Conservation (phyloP, 2,113 vertebrate genomes). For the Chaenocephalus aceratus region DNA sequence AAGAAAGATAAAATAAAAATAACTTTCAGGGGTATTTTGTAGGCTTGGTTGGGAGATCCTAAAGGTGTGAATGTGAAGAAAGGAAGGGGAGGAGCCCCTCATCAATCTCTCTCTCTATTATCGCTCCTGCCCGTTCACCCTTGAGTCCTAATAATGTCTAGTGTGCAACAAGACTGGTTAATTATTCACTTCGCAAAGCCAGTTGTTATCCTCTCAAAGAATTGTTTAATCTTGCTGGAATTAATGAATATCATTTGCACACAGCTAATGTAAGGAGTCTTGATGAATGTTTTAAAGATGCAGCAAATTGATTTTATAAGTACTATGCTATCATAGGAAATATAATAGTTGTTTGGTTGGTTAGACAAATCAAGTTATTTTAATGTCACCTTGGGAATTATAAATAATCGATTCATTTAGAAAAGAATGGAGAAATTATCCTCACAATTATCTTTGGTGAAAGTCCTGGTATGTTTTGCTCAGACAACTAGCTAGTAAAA, state of each 20-base stretch:
- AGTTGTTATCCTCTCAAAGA: neutral
- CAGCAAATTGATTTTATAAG: too few relatives aligned
- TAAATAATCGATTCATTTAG: neutral
- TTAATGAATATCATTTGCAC: neutral
- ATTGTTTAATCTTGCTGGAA: neutral
- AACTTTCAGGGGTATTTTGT: constrained; percentile 10
- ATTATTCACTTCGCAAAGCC: constrained; percentile 11
- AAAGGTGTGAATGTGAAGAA: constrained; percentile 46
- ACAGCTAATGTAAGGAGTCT: neutral
- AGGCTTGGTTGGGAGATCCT: constrained; percentile 44
- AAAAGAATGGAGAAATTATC: too few relatives aligned
- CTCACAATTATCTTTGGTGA: neutral
- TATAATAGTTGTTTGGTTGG: neutral
- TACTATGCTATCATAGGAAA: too few relatives aligned
- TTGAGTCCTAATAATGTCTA: constrained; percentile 21
- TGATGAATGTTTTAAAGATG: neutral
- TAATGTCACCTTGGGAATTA: neutral
- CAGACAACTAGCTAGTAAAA: neutral
- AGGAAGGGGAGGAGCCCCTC: constrained; percentile 24
- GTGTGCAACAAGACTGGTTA: constrained; percentile 16
- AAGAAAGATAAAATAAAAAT: neutral
- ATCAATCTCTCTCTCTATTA: constrained; percentile 31
- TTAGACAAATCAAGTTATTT: neutral
- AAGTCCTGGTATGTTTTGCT: neutral
- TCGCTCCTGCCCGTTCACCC: constrained; percentile 17